Evolutionary conservation across 2,888 invertebrate genomes (phyloP).

Genomic region (Synanthedon vespiformis): DNA sequence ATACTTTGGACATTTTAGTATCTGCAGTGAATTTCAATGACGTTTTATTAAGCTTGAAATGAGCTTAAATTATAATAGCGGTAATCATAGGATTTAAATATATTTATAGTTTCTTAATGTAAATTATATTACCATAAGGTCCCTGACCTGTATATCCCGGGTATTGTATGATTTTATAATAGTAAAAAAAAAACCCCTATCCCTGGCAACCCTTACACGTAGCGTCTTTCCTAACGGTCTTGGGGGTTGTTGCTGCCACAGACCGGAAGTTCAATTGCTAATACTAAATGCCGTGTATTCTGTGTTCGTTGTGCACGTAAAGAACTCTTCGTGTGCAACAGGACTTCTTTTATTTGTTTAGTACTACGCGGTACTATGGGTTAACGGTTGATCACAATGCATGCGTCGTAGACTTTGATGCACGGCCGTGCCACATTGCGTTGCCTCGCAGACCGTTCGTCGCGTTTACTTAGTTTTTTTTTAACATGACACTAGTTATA

Average conservation of each 20-base stretch:
- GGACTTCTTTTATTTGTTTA: background rate
- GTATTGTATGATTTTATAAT: too few species aligned
- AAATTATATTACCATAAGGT: too few species aligned
- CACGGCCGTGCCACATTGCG: slow-evolving; percentile 47
- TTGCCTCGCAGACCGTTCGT: slow-evolving; percentile 10
- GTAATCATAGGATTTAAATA: too few species aligned
- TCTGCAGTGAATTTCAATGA: too few species aligned
- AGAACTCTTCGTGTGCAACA: background rate
- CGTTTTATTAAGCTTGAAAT: too few species aligned
- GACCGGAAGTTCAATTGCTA: background rate
- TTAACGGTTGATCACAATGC: slow-evolving; percentile 62
- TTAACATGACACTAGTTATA: slow-evolving; percentile 4
- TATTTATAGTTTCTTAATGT: too few species aligned
- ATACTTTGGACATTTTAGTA: too few species aligned
- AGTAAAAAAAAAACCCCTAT: too few species aligned
- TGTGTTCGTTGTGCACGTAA: background rate
- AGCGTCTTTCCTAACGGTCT: background rate
- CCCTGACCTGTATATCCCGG: too few species aligned
- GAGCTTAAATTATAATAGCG: too few species aligned
- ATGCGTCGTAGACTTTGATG: slow-evolving; percentile 26
- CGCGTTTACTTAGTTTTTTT: slow-evolving; percentile 9
- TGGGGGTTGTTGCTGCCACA: background rate
- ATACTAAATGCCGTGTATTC: background rate
- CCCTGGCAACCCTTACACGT: too few species aligned
- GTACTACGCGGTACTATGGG: slow-evolving; percentile 7